Evolutionary conservation across 64 coral and sea anemone species (phyloP), one percentile per base, ranked within the genome.

Genomic region (Acropora tenuis): DNA sequence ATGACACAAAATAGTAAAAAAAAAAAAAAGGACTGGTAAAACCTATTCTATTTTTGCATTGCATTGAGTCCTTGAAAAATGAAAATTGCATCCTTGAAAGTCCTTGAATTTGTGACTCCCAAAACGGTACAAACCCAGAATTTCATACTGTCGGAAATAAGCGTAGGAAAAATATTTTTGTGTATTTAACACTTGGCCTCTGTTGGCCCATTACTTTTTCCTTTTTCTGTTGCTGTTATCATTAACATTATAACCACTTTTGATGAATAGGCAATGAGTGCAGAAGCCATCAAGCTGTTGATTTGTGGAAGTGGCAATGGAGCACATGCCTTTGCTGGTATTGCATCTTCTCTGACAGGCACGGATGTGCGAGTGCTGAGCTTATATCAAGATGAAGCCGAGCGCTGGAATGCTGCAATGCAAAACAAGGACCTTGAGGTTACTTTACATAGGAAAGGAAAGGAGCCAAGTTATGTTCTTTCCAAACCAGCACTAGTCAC

Each of bases 271-370:
- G 41, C 16, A 44, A 83, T 66, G 80, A 46, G 80, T 67, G 44
- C 80, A 47, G 80, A 83, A 1, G n/a, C 57, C 58, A 46, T 83
- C 41, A 93, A 89, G 85, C 77, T 95, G 46, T 86, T 95, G 73
- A 82, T 95, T 20, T 95, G 94, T 92, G 94, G 94, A 61, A 90
- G 94, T 76, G 94, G 94, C 11, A 88, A 91, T 89, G 94, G 90
- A 16, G 79, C 94, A 16, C 94, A 95, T 58, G 90, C 90, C 1
- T 84, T 86, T 90, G 83, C 94, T 10, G 94, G 94, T 17, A 91
- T 92, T 45, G 90, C 90, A 66, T 73, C 94, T 9, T 92, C 84
- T 79, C 76, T 89, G 75, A 86, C 78, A 59, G 74, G 69, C 65
- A 95, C 90, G 11, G 89, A 95, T 46, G 94, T 92, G 10, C 77